These are phyloP conservation scores for Stegodyphus dumicola DNA, from an alignment of 1,140 invertebrate genomes.

Conservation along the genomic window DNA sequence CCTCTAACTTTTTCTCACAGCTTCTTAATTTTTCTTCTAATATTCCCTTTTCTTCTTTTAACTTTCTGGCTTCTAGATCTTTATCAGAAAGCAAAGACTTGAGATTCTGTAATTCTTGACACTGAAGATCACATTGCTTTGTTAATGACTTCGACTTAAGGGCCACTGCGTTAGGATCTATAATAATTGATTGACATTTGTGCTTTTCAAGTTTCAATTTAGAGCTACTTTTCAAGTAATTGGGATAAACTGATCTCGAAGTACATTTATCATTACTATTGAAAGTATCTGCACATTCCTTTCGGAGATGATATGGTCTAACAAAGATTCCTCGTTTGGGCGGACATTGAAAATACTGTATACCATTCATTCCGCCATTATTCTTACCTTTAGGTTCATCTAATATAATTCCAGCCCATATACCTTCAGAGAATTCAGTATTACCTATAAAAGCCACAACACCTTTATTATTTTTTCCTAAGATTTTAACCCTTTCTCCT, in stretches of 20 bases:
- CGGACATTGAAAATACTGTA: conserved; percentile 67
- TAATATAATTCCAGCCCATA: conserved; percentile 68
- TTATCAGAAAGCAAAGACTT: no score
- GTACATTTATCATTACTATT: not conserved
- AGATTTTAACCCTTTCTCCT: conserved; percentile 82
- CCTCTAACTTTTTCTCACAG: not conserved
- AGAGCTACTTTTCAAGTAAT: conserved; percentile 32
- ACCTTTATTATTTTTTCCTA: conserved; percentile 78
- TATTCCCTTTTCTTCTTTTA: not conserved
- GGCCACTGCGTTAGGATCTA: not conserved
- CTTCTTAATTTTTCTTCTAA: not conserved
- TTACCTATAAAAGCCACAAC: conserved; percentile 85
- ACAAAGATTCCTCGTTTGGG: conserved; percentile 68
- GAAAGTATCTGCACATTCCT: not conserved
- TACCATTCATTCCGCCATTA: conserved; percentile 67
- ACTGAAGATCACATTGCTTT: no score
- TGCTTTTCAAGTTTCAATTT: not conserved
- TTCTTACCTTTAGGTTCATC: conserved; percentile 67
- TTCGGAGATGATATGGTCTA: conserved; percentile 63
- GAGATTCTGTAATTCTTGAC: no score
- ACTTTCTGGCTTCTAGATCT: no score
- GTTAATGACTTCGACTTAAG: no score
- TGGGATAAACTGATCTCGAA: not conserved
- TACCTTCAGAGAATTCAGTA: conserved; percentile 62
- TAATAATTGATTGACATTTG: not conserved